Percentiles rank a stretch among this genome's conserved stretches.
Evolutionary conservation across 2,797 vertebrate species (phyloP).

Genomic region (Acridotheres tristis): DNA sequence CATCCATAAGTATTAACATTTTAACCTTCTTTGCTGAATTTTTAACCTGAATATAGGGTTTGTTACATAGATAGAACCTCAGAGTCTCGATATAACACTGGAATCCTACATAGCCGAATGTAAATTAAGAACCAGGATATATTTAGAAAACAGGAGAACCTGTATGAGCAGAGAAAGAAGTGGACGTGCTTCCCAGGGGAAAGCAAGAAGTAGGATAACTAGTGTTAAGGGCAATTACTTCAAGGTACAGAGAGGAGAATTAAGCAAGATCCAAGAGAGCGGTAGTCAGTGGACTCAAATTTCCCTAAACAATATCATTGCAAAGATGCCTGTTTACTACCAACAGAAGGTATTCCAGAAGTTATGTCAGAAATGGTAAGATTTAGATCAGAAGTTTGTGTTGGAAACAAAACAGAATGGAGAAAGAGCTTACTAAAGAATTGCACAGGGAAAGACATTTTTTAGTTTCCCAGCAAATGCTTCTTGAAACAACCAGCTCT

Average conservation of each 20-base stretch:
- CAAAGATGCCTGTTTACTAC: neutral
- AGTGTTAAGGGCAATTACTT: neutral
- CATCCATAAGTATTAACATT: neutral
- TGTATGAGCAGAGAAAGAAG: neutral
- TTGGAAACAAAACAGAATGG: neutral
- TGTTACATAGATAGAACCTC: neutral
- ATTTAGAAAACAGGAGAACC: neutral
- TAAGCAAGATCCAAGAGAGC: slow-evolving; percentile 8
- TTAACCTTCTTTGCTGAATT: neutral
- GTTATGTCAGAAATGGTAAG: neutral
- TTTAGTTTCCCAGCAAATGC: neutral
- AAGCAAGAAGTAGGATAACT: neutral
- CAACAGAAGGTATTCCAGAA: neutral
- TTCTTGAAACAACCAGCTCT: neutral
- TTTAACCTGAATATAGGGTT: neutral
- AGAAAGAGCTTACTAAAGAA: neutral
- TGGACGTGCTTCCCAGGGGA: neutral
- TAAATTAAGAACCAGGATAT: neutral
- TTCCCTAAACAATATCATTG: neutral
- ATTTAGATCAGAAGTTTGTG: neutral
- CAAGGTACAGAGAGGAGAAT: neutral
- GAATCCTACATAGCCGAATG: neutral
- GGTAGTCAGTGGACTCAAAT: neutral
- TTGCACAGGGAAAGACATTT: neutral
- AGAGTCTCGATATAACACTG: neutral